phyloP scores from a whole-genome alignment of 2,113 vertebrate species.

The Colinus virginianus region DNA sequence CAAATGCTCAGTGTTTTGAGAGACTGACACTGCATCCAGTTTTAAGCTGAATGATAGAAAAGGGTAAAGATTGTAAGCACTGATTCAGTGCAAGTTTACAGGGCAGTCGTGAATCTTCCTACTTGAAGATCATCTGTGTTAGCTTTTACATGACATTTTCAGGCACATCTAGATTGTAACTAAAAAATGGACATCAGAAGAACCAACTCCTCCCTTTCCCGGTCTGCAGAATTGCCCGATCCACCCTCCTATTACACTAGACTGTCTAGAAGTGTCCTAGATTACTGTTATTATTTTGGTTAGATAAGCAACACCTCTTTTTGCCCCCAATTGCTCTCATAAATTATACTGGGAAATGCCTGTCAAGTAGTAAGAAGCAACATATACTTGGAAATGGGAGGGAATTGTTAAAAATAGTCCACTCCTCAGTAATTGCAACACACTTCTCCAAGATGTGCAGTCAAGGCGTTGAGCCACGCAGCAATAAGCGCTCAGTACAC shows the following conservation, averaged over 20 bases:
- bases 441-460: background rate
- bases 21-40: background rate
- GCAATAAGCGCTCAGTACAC: background rate
- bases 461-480: background rate
- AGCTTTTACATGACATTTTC: background rate
- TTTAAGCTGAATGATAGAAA: background rate
- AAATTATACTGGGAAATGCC: slow-evolving; percentile 26
- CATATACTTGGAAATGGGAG: slow-evolving; percentile 5
- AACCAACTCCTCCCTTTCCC: background rate
- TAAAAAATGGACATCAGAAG: background rate
- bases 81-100: background rate
- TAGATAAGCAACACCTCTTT: background rate
- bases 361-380: slow-evolving; percentile 44
- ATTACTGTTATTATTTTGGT: slow-evolving; percentile 41
- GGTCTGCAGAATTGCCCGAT: background rate
- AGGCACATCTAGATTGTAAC: background rate
- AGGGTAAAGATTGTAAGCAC: background rate
- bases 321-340: background rate
- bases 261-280: background rate
- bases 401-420: slow-evolving; percentile 48
- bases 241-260: background rate
- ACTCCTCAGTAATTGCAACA: background rate
- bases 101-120: background rate
- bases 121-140: background rate
- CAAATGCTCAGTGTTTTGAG: background rate